These are phyloP conservation scores for Astreopora myriophthalma DNA, from an alignment of 64 coral and sea anemone species.

Conservation along the genomic window DNA sequence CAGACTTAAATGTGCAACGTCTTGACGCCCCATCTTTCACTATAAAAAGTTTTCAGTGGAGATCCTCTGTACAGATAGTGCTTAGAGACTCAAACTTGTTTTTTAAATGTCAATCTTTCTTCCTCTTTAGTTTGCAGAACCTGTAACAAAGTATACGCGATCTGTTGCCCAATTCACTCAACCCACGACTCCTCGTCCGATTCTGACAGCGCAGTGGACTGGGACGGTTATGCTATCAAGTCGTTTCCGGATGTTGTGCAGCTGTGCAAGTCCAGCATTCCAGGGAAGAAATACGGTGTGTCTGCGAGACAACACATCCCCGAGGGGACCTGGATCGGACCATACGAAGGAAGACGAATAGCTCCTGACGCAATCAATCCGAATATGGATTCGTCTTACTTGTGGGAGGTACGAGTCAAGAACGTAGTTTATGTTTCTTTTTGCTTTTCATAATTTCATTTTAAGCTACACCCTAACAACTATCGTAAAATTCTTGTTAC, in stretches of 20 bases:
- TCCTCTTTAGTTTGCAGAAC: constrained; percentile 13
- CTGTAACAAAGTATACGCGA: constrained; percentile 19
- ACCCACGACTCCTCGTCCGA: not conserved
- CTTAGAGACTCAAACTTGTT: too few species aligned
- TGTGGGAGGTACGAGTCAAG: constrained; percentile 72
- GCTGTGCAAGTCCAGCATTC: constrained; percentile 73
- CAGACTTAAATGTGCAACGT: not conserved
- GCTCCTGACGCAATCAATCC: not conserved
- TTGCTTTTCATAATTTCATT: not conserved
- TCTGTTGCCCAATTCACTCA: constrained; percentile 20
- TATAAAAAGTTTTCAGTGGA: too few species aligned
- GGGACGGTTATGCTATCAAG: constrained; percentile 58
- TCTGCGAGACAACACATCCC: constrained; percentile 57
- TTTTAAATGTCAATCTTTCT: not conserved
- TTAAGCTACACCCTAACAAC: too few species aligned
- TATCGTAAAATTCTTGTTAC: too few species aligned
- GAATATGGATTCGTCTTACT: constrained; percentile 28
- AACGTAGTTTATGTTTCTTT: not conserved
- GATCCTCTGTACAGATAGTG: too few species aligned
- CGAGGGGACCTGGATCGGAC: constrained; percentile 77
- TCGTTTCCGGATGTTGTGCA: constrained; percentile 75
- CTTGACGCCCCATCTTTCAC: too few species aligned
- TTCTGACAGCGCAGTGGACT: not conserved
- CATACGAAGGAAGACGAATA: constrained; percentile 64
- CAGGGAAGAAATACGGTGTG: constrained; percentile 71